phyloP scores from a whole-genome alignment of 1,140 invertebrate species.

The Drosophila setifemur region DNA sequence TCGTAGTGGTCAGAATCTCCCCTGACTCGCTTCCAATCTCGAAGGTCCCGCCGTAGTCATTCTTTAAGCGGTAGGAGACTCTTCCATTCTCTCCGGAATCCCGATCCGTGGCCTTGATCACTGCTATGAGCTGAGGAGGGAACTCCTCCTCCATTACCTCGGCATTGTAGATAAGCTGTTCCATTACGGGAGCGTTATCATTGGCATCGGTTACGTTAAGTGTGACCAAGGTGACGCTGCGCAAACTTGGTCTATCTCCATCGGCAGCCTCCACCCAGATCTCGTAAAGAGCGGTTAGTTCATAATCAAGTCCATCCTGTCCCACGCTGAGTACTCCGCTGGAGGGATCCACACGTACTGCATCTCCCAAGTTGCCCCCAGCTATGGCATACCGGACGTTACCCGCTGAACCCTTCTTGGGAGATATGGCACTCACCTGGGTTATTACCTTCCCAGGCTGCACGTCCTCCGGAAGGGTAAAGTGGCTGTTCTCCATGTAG shows the following conservation, averaged over 20 bases:
- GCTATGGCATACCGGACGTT: conserved; percentile 92
- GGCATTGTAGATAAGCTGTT: conserved; percentile 91
- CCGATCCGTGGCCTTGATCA: conserved; percentile 91
- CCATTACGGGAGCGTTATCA: conserved; percentile 94
- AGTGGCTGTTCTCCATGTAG: conserved; percentile 86
- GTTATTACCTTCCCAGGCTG: conserved; percentile 89
- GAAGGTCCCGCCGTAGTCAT: conserved; percentile 91
- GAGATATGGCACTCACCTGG: conserved; percentile 87
- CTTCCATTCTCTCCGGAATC: conserved; percentile 94
- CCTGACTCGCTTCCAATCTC: conserved; percentile 90
- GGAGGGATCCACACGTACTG: conserved; percentile 90
- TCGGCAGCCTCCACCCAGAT: conserved; percentile 96
- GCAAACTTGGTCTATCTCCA: conserved; percentile 90
- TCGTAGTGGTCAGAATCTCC: conserved; percentile 91
- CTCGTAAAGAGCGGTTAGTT: conserved; percentile 91
- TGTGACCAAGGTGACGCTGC: conserved; percentile 89
- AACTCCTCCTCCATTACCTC: conserved; percentile 94
- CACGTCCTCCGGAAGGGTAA: conserved; percentile 91
- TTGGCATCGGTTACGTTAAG: conserved; percentile 96
- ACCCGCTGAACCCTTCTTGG: conserved; percentile 87
- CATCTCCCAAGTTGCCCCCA: conserved; percentile 95
- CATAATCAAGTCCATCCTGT: conserved; percentile 92
- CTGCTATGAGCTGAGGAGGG: conserved; percentile 89
- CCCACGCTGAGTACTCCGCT: conserved; percentile 91
- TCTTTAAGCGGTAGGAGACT: conserved; percentile 89